Evolutionary conservation across 2,113 vertebrate genomes (phyloP).

Genomic region (Ascaphus truei): DNA sequence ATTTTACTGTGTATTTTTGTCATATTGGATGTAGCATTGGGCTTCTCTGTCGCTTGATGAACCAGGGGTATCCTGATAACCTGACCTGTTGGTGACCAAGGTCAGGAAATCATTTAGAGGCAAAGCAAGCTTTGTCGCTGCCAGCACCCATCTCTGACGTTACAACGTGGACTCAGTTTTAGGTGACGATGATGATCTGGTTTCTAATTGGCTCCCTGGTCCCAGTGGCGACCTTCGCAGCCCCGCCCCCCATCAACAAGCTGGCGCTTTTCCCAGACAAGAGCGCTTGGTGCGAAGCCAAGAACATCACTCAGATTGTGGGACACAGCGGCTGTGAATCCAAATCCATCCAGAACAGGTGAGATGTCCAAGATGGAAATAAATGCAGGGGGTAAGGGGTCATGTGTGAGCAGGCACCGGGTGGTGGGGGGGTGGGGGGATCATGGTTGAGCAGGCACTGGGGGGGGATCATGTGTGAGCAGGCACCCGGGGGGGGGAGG

Average conservation of each 20-base stretch:
- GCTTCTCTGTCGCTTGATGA: too few species aligned
- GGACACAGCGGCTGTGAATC: conserved; percentile 94
- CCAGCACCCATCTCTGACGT: too few species aligned
- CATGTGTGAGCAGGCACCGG: neutral
- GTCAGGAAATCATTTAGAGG: too few species aligned
- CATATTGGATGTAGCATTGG: too few species aligned
- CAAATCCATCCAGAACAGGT: conserved; percentile 98
- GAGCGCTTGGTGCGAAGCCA: conserved; percentile 97
- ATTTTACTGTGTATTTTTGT: too few species aligned
- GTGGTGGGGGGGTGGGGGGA: neutral
- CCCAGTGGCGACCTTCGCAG: conserved; percentile 70
- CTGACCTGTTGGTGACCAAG: too few species aligned
- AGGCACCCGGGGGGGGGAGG: neutral
- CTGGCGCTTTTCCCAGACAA: conserved; percentile 97
- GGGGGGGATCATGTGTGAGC: neutral
- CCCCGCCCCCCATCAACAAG: conserved; percentile 91
- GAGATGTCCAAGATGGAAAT: too few species aligned
- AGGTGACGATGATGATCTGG: conserved; percentile 64
- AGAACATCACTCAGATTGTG: conserved; percentile 99
- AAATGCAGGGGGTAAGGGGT: rapidly evolving
- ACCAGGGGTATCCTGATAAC: too few species aligned
- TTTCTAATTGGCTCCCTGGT: conserved; percentile 59
- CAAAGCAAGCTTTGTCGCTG: too few species aligned
- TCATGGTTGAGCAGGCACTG: neutral
- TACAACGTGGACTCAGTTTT: conserved; percentile 37